Base-by-base conservation (phyloP, 2,797 vertebrate genomes). In the Microctenopoma stevenorrisi region DNA sequence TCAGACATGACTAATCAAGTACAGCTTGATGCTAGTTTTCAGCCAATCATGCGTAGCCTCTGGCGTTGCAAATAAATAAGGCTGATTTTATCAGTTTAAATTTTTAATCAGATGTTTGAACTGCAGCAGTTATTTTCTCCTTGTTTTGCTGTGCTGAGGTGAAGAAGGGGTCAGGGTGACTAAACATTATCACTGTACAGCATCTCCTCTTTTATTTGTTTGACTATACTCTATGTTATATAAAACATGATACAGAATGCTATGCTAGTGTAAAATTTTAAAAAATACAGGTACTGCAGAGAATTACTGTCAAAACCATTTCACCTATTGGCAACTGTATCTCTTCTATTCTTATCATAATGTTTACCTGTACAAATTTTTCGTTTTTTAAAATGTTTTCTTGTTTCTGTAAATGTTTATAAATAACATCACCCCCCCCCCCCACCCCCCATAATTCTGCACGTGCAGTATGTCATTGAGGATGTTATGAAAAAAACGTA, bases 1-100 rank as follows among this genome's bases (percentile, higher is more conserved):
- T 88, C 90, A 91, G 83, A 86, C 81, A 79, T 79, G 78, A 82
- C 87, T 93, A 92, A 94, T 94, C 91, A 93, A 91, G 87, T 90
- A 86, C 75, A 87, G 83, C 81, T 64, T 82, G 75, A 88, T 88
- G 78, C 78, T 71, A 64, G 68, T 86, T 89, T 85, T 85, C 78
- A 86, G 76, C 81, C 90, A 93, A 93, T 93, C 90, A 89, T 53
- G 57, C 35, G 2, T 60, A 38, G 78, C 83, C 76, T 72, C 74
- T 61, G 59, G 70, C 47, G 26, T 72, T 72, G 74, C 38, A 64
- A 85, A 86, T 86, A 91, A 91, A 86, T 82, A 76, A 59, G 65
- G 66, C 74, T 86, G 79, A 86, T 81, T 83, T 81, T 81, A 87
- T 77, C 72, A 75, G 65, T 75, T 55, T 67, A 85, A 81, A 74